Evolutionary conservation across 2,888 invertebrate species (phyloP).

Genomic region (Sepiola atlantica): DNA sequence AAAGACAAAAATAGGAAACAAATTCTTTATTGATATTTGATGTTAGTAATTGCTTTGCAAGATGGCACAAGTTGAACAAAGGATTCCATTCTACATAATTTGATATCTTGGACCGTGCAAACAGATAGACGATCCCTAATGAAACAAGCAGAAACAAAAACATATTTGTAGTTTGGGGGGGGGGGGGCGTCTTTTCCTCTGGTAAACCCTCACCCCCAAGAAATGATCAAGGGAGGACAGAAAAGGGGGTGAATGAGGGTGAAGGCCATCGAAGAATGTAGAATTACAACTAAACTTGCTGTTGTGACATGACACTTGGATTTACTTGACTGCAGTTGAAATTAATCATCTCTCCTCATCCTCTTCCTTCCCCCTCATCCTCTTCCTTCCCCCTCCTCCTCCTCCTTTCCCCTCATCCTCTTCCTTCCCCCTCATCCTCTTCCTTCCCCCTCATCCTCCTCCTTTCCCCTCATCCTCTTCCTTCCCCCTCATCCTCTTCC

Average conservation of each 20-base stretch:
- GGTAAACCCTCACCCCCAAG: neutral
- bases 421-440: neutral
- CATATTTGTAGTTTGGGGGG: too few species aligned
- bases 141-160: neutral
- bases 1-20: too few species aligned
- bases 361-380: neutral
- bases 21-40: neutral
- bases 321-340: neutral
- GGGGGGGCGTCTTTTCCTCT: neutral
- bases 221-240: neutral
- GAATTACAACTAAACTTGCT: neutral
- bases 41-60: neutral
- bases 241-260: neutral
- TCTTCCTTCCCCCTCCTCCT: neutral
- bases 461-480: too few species aligned
- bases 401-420: neutral
- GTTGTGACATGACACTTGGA: neutral
- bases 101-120: neutral
- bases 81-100: neutral
- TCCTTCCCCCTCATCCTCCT: too few species aligned
- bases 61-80: neutral
- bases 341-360: neutral
- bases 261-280: neutral
- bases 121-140: neutral
- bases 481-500: neutral